Conservation (phyloP, 2,113 vertebrate species). For the Sinosuthora webbiana region DNA sequence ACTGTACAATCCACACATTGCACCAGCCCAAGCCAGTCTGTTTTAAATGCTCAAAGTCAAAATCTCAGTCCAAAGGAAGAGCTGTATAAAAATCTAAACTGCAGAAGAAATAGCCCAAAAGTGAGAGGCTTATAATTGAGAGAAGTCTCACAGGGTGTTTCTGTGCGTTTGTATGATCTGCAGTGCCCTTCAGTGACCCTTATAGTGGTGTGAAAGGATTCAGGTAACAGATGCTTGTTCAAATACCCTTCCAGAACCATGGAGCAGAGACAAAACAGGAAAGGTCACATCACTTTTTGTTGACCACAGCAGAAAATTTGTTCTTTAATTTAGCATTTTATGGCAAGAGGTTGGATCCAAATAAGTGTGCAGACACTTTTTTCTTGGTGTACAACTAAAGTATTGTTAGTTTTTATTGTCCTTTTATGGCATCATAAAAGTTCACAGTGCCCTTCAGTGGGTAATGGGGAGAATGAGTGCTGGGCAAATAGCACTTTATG, state of each 20-base stretch:
- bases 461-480: neutral
- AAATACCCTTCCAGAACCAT: neutral
- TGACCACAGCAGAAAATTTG: neutral
- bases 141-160: neutral
- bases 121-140: neutral
- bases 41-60: neutral
- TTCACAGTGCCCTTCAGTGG: neutral
- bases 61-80: neutral
- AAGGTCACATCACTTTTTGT: neutral
- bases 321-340: neutral
- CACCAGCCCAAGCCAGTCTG: neutral
- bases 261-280: neutral
- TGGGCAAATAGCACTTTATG: conserved; percentile 10
- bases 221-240: neutral
- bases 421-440: conserved; percentile 44
- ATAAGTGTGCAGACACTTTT: neutral
- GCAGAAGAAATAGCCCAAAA: neutral
- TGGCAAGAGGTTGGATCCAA: neutral
- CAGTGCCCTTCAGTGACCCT: neutral
- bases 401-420: conserved; percentile 48
- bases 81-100: neutral
- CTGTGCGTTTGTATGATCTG: neutral
- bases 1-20: neutral
- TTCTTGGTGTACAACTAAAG: neutral
- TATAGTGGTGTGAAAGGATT: neutral